Evolutionary conservation across 1,140 invertebrate genomes (phyloP), one percentile per base, ranked within the genome.

Genomic region (Drosophila virilis): DNA sequence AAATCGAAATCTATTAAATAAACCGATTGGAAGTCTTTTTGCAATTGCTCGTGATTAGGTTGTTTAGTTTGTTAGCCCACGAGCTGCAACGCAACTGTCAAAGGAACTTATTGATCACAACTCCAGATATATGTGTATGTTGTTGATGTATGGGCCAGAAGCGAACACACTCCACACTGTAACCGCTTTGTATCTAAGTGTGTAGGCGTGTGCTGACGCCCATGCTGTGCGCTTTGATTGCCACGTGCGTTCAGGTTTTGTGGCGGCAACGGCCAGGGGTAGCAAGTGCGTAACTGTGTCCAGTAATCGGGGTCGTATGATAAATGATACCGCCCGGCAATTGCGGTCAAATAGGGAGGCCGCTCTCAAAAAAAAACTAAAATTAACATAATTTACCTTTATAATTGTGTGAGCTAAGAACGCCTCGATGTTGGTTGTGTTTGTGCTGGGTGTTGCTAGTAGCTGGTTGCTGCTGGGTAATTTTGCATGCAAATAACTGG

Each of bases 401-500:
- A 59, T 71, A 75, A 71, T 75, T 71, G 66, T 22, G 2, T 22
- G 22, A 22, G 22, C 40, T 62, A 57, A 57, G 15, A 51, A 65
- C 28, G 33, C 58, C 17, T 22, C 54, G 28, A 59, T 13, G 32
- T 15, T 33, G 54, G 6, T 62, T 77, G 17, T 66, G 59, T 65
- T 67, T 69, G 59, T 37, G 60, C 32, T 15, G n/a, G 22, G 48
- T 42, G 59, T 61, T 28, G 45, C n/a, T 8, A 37, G 7, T 50
- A 50, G 17, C 17, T 66, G 64, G 60, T 66, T 78, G 71, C 62
- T 58, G 46, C 60, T 82, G 62, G 77, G 64, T 80, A 89, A 89
- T 89, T 84, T 89, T 80, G 84, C 84, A 89, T 88, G 84, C 84
- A 89, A 89, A 89, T 89, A 89, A 84, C 84, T 84, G 77, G 74